Base-by-base conservation (phyloP, 2,113 vertebrate genomes). In the human (Homo sapiens) region DNA sequence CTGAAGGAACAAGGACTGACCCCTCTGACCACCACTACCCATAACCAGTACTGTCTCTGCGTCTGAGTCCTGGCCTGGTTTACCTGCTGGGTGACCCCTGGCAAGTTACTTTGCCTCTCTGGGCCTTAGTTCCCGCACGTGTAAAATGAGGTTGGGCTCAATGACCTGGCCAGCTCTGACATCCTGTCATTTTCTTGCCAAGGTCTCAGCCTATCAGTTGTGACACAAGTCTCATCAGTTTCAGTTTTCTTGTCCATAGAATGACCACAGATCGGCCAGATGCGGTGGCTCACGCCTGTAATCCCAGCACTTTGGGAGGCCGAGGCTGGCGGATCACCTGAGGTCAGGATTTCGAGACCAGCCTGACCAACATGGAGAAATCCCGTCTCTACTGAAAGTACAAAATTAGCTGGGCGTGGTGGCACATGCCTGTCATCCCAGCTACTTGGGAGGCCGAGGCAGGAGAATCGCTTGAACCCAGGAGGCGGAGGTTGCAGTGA, bases 11-110 rank as follows among this genome's bases (percentile, higher is more conserved):
- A 55, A 32, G 20, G 6, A 14, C 73, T 12, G 9, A 9, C 27
- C 12, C 38, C 61, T 59, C 64, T 0, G 0, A 0, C 10, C 25
- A 9, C 35, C 16, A 9, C 52, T 45, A 9, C 43, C 45, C 1
- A 0, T 61, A 22, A n/a, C 68, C 50, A 50, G n/a, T 0, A 0
- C 68, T 17, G 5, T 23, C 75, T 25, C 72, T 59, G 40, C 23
- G 1, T 32, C n/a, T 43, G 75, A 48, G 61, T 7, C n/a, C 80
- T 35, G 35, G 79, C 90, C 38, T 52, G 57, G 52, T 22, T 38
- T 48, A 5, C 23, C 59, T 52, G 57, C 66, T 66, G 38, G 73
- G 86, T 66, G 76, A 50, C 61, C 45, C 38, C 4, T 4, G 61
- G 84, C 81, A 45, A 73, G 25, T 14, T 40, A 13, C 64, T 80